Evolutionary conservation across 2,888 invertebrate genomes (phyloP).

Genomic region (Troides aeacus): DNA sequence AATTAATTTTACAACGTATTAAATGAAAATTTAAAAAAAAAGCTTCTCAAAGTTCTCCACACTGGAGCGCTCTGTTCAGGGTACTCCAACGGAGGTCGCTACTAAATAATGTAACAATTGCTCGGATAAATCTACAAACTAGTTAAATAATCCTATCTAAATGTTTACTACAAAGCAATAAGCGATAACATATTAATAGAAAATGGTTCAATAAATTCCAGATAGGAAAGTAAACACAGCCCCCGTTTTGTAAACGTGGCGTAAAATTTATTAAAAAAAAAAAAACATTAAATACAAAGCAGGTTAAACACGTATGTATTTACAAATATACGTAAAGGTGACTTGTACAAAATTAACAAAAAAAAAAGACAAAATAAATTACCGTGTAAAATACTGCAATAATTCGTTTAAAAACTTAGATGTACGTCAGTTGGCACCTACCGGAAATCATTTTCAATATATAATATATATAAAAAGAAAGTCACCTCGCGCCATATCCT

Average conservation of each 20-base stretch:
- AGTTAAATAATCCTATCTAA: constrained; percentile 17
- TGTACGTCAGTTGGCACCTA: constrained; percentile 1
- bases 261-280: constrained; percentile 26
- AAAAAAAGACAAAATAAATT: constrained; percentile 19
- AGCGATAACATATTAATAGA: constrained; percentile 22
- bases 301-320: constrained; percentile 15
- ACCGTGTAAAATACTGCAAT: constrained; percentile 19
- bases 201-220: constrained; percentile 37
- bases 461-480: not conserved
- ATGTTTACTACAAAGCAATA: constrained; percentile 16
- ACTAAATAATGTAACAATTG: constrained; percentile 11
- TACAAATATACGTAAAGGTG: constrained; percentile 9
- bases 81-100: constrained; percentile 1
- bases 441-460: not conserved
- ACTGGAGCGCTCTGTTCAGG: not conserved
- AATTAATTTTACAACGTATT: not conserved
- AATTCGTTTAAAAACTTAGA: constrained; percentile 27
- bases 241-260: constrained; percentile 25
- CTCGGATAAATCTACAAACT: constrained; percentile 14
- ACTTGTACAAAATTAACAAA: constrained; percentile 18
- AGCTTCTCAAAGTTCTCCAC: constrained; percentile 1
- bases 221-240: constrained; percentile 22
- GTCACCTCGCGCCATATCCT: not conserved
- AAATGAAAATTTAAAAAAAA: constrained; percentile 11
- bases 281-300: constrained; percentile 23